phyloP scores from a whole-genome alignment of 2,113 vertebrate genomes.

The Brachyhypopomus gauderio region DNA sequence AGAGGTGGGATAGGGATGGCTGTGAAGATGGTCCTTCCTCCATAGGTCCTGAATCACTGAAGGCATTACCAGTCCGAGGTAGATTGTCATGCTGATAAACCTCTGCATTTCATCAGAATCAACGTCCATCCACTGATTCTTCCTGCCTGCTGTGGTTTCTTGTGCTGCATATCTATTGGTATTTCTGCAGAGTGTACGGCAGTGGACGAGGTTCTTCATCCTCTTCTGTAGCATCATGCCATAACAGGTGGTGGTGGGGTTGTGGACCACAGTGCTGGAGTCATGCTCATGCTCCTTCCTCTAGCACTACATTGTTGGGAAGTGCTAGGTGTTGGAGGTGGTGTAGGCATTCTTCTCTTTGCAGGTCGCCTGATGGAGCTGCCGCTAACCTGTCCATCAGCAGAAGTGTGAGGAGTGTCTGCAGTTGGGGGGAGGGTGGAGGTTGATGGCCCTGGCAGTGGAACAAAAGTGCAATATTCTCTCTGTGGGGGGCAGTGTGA shows the following conservation, averaged over 20 bases:
- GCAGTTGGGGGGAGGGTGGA: too few species aligned
- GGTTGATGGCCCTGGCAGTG: not conserved
- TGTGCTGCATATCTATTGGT: not conserved
- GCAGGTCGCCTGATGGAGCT: not conserved
- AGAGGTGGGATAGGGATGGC: not conserved
- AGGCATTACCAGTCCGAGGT: not conserved
- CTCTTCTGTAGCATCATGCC: not conserved
- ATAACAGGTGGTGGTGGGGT: not conserved
- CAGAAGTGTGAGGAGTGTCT: too few species aligned
- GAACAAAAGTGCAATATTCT: too few species aligned
- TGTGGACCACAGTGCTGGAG: too few species aligned
- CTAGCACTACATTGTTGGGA: too few species aligned
- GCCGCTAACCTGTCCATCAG: not conserved
- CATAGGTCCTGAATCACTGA: not conserved
- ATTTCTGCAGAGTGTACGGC: not conserved
- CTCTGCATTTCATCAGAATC: not conserved
- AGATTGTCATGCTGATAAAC: not conserved
- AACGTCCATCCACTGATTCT: not conserved
- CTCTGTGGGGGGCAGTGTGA: not conserved
- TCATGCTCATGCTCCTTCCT: too few species aligned
- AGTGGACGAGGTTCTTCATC: not conserved
- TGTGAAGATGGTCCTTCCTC: constrained; percentile 5
- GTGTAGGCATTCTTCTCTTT: not conserved
- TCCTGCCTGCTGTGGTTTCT: not conserved
- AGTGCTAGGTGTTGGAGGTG: not conserved